phyloP scores from a whole-genome alignment of 2,888 invertebrate genomes.

The Lissonota sp. region DNA sequence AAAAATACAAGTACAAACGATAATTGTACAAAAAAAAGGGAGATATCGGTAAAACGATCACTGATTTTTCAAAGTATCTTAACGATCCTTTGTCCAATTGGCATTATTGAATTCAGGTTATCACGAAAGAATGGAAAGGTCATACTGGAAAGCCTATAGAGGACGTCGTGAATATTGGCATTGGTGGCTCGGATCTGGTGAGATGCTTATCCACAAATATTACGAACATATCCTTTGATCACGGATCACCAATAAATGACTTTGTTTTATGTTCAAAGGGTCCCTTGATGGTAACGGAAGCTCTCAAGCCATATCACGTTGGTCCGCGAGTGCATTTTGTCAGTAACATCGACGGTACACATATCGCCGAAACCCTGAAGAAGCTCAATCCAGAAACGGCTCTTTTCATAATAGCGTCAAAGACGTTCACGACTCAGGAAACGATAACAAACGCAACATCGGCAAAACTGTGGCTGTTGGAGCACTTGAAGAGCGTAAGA shows the following conservation, averaged over 20 bases:
- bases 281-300: slow-evolving; percentile 99
- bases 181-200: slow-evolving; percentile 98
- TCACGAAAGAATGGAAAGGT: slow-evolving; percentile 81
- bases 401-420: slow-evolving; percentile 99
- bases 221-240: neutral
- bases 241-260: neutral
- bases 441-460: slow-evolving; percentile 99
- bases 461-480: slow-evolving; percentile 98
- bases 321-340: slow-evolving; percentile 97
- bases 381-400: slow-evolving; percentile 96
- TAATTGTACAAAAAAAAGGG: no score
- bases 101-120: slow-evolving; percentile 70
- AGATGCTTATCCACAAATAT: slow-evolving; percentile 63
- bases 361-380: slow-evolving; percentile 96
- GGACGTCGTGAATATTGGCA: slow-evolving; percentile 99
- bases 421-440: slow-evolving; percentile 99
- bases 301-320: slow-evolving; percentile 94
- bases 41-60: neutral
- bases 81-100: slow-evolving; percentile 27
- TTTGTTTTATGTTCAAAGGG: slow-evolving; percentile 85
- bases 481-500: slow-evolving; percentile 93
- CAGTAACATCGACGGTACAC: slow-evolving; percentile 99
- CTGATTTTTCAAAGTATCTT: slow-evolving; percentile 3
- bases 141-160: slow-evolving; percentile 96
- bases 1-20: neutral